Evolutionary conservation across 2,888 invertebrate genomes (phyloP), one percentile per base, ranked within the genome.

Genomic region (Drosophila merina): DNA sequence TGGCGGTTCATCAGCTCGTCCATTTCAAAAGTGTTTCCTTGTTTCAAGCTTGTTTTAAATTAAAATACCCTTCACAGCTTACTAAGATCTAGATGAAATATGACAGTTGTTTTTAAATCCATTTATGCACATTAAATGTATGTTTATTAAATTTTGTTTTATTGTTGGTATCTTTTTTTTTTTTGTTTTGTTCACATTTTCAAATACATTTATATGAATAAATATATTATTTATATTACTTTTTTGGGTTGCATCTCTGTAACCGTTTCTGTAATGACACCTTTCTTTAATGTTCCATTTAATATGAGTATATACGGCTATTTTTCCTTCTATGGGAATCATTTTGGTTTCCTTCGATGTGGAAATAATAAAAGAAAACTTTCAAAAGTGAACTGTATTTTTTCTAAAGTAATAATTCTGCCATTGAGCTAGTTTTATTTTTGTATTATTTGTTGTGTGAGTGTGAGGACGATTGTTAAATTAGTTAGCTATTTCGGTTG

Each of bases 191-290:
- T 86, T 86, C 85, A 86, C 88, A 88, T 76, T 82, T 86, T 86
- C 69, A 84, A 86, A 88, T 88, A 84, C 88, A 88, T 86, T 86
- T 84, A 88, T 84, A 88, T 88, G 85, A 81, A 87, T 84, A 86
- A 86, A 88, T 88, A 85, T 83, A 86, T 80, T 60, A 68, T 86
- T 75, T 83, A 77, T 70, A 82, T 73, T 72, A 67, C 64, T 88
- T 75, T 77, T 83, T 75, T 70, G 55, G 57, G 71, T 68, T 75
- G 44, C 58, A 31, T 49, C 38, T 20, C 20, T 20, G 20, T 20
- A 56, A 68, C 48, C 62, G 28, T 52, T 64, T 57, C 47, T 55
- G 48, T 68, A 72, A 77, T 82, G 76, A 75, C 71, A 79, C 71
- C 71, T 77, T 75, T 84, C 84, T 63, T 72, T 70, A 74, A 14